These are phyloP conservation scores for Leptonema lineaticorne DNA, from an alignment of 1,140 invertebrate genomes.

Conservation along the genomic window DNA sequence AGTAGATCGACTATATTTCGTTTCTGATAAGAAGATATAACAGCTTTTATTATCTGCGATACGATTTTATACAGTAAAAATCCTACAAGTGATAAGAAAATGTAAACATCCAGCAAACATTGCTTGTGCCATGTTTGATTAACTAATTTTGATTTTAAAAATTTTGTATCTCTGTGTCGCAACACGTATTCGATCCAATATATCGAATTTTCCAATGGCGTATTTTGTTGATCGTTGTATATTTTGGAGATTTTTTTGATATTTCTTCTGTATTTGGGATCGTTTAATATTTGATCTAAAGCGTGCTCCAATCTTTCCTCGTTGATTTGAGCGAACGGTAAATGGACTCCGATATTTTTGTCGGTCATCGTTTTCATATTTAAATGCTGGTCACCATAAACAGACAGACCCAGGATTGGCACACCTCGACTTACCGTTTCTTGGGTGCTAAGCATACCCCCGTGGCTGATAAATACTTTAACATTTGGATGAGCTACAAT, in stretches of 20 bases:
- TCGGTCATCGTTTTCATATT: constrained; percentile 50
- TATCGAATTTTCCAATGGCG: constrained; percentile 44
- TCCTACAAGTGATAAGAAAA: constrained; percentile 30
- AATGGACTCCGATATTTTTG: constrained; percentile 45
- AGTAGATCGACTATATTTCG: too few species aligned
- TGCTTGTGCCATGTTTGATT: constrained; percentile 40
- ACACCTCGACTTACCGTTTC: constrained; percentile 64
- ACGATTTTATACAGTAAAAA: too few species aligned
- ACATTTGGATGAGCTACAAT: constrained; percentile 61
- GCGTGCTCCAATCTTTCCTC: constrained; percentile 43
- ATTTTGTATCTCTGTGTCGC: constrained; percentile 43
- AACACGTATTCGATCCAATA: constrained; percentile 49
- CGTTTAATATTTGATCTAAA: constrained; percentile 37
- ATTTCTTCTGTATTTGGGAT: constrained; percentile 36
- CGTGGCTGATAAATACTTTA: constrained; percentile 63
- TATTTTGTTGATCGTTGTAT: constrained; percentile 42
- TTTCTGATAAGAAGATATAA: too few species aligned
- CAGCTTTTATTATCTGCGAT: too few species aligned
- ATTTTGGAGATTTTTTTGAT: constrained; percentile 35
- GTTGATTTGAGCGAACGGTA: constrained; percentile 48
- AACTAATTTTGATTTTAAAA: constrained; percentile 41
- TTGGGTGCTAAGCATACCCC: constrained; percentile 61
- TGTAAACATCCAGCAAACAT: constrained; percentile 23
- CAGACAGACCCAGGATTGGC: constrained; percentile 63
- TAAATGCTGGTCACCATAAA: constrained; percentile 61